These are phyloP conservation scores for Catostomus latipinnis DNA, from an alignment of 2,797 vertebrate species.

Conservation along the genomic window DNA sequence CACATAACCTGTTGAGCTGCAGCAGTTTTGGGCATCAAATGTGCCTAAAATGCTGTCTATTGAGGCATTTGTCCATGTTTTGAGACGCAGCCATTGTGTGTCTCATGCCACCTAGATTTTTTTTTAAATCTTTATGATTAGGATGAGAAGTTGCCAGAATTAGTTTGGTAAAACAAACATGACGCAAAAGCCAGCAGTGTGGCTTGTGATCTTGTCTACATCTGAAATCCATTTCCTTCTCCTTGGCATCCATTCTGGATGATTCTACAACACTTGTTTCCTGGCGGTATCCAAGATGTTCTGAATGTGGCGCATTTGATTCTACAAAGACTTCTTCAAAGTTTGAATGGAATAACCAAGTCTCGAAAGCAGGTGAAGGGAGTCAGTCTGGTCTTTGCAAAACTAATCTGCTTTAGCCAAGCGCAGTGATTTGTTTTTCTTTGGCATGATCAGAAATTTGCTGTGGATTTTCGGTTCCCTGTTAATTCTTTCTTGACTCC, in stretches of 20 bases:
- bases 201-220: not conserved
- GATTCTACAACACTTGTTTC: conserved; percentile 33
- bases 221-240: conserved; percentile 8
- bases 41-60: not conserved
- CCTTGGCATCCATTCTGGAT: not conserved
- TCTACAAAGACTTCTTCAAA: not conserved
- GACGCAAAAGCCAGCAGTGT: not conserved
- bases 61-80: not conserved
- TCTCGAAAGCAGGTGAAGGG: conserved; percentile 11
- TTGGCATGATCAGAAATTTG: not conserved
- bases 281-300: not conserved
- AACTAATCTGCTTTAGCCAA: not conserved
- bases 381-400: not conserved
- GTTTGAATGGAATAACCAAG: not conserved
- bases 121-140: not conserved
- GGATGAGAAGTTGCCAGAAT: not conserved
- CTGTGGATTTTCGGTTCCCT: not conserved
- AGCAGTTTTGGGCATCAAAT: not conserved
- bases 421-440: not conserved
- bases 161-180: not conserved
- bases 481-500: conserved; percentile 69
- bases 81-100: not conserved
- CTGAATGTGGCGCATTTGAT: not conserved
- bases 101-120: not conserved
- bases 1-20: not conserved